Base-by-base conservation (phyloP, 2,888 invertebrate species). In the Ferrisia virgata region DNA sequence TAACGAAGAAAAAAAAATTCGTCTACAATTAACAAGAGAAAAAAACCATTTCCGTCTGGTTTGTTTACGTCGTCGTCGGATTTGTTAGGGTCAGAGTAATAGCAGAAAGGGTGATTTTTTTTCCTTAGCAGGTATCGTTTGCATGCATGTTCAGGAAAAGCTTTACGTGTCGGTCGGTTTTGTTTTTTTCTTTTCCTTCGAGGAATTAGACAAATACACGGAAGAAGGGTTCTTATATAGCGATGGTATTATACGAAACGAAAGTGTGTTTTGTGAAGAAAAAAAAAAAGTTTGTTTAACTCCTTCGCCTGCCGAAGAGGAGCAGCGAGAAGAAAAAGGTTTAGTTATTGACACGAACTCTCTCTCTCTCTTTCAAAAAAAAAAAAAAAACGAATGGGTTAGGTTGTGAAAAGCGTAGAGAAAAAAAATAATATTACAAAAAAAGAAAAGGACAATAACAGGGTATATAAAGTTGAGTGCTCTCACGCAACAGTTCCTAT, bases 391-490 rank as follows among this genome's bases (percentile, higher is more conserved):
- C 72, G 72, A 76, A 36, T 36, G 36, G 18, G 64, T 36, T 36
- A 76, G 72, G 72, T 76, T 36, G n/a, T n/a, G 72, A 76, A 76
- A 64, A 76, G 72, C 31, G 18, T n/a, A n/a, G n/a, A n/a, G n/a
- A n/a, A 76, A 76, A 36, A 72, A 76, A 76, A 76, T 69, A 76
- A 76, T 76, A 76, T 76, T 76, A 76, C 72, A 76, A 76, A 64
- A n/a, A 76, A 76, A 76, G 72, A 76, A 76, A 64, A 76, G 72
- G 72, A 76, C 72, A 76, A 76, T 76, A 76, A 76, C 72, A 76
- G 72, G 72, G 72, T 76, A 76, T 64, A 64, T 76, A 76, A 76
- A 76, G 72, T 76, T 18, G 72, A 76, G 72, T 76, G 72, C 72
- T 76, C 72, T 76, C 72, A 76, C 72, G 72, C 72, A 76, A 76